These are phyloP conservation scores for Orthonyx spaldingii DNA, from an alignment of 2,113 vertebrate species.

Conservation along the genomic window DNA sequence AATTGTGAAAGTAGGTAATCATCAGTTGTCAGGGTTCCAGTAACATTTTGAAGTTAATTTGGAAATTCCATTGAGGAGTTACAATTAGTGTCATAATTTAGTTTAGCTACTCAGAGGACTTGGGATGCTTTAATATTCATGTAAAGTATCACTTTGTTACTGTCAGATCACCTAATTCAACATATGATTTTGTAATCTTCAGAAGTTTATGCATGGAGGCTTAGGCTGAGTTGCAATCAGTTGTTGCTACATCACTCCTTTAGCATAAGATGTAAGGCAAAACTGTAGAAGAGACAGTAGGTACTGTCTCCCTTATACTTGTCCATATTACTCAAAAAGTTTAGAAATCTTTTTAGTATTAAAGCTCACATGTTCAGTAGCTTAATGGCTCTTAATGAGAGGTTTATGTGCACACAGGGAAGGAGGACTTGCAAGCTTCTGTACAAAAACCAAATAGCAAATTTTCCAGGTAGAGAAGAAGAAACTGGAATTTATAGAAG, in stretches of 20 bases:
- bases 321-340: not conserved
- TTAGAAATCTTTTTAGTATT: not conserved
- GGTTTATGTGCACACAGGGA: not conserved
- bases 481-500: not conserved
- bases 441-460: not conserved
- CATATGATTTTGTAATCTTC: not conserved
- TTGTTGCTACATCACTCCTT: not conserved
- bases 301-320: not conserved
- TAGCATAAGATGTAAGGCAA: not conserved
- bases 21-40: not conserved
- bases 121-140: not conserved
- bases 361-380: not conserved
- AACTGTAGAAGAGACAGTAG: not conserved
- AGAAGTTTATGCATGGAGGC: not conserved
- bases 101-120: not conserved
- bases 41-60: not conserved
- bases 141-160: not conserved
- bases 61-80: not conserved
- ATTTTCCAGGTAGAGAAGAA: not conserved
- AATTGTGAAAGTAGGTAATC: not conserved
- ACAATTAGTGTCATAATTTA: not conserved
- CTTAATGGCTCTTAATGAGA: not conserved
- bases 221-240: not conserved
- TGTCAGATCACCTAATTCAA: not conserved
- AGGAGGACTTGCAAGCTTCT: not conserved